Base-by-base conservation (phyloP, 2,797 vertebrate genomes). In the Scolopax bukidnonensis region DNA sequence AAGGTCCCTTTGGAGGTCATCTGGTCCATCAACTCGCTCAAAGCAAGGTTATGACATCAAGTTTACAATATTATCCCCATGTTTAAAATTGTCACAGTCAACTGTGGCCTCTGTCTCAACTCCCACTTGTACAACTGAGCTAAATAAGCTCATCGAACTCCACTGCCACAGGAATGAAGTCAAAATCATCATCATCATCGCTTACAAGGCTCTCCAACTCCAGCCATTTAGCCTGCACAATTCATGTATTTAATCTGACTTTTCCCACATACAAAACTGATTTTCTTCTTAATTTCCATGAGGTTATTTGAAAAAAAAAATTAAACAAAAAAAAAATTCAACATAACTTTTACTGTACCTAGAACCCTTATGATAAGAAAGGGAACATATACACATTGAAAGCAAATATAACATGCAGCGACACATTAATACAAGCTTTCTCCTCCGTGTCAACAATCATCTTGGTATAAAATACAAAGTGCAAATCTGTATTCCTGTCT, bases 221-320 rank as follows among this genome's bases (percentile, higher is more conserved):
- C 43, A 89, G 51, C 21, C 0, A 0, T 3, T 51, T 18, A 68
- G 18, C 8, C n/a, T 15, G 13, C 20, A 70, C 14, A 45, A 60
- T 18, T 77, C 30, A 47, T 9, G n/a, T 59, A n/a, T 11, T 82
- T 88, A 45, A 41, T 32, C 24, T 76, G 28, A 87, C 9, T 23
- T 70, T 60, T 10, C 4, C 20, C 17, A 64, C 0, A 0, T 9
- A 57, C 5, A 33, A 87, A 90, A 76, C 5, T 7, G 1, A 36
- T 56, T 60, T 61, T 45, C 54, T 28, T 68, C 23, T 64, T 88
- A 6, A 36, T 32, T 90, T 68, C 24, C 40, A 77, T 10, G 13
- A 1, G 56, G 32, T 33, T 73, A 27, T 17, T 17, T 45, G 69
- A 36, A 45, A 36, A 33, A 28, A 10, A 18, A 54, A 51, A 25